Percentiles rank a stretch among this genome's conserved stretches.
These are phyloP conservation scores for Oreocharis arfaki DNA, from an alignment of 2,113 vertebrate genomes.

Conservation along the genomic window DNA sequence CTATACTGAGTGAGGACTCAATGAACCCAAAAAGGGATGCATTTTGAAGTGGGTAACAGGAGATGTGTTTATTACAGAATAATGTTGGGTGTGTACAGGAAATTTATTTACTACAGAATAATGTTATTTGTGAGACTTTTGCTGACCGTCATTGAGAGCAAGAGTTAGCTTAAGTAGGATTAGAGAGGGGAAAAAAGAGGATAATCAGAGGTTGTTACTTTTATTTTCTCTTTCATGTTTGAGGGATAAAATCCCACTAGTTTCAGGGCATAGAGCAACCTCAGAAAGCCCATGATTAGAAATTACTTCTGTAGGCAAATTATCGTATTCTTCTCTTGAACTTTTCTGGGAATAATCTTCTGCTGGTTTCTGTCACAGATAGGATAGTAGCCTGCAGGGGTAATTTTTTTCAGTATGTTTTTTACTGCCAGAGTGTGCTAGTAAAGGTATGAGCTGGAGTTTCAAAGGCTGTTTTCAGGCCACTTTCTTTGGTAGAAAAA, in stretches of 20 bases:
- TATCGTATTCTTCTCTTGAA: neutral
- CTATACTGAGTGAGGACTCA: neutral
- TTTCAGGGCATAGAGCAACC: neutral
- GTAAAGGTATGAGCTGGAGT: neutral
- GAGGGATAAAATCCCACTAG: neutral
- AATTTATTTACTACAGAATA: neutral
- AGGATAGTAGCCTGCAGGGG: neutral
- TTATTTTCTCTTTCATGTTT: neutral
- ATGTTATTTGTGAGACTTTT: neutral
- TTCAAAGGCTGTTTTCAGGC: neutral
- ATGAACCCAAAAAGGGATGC: neutral
- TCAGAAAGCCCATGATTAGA: neutral
- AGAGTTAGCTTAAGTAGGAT: neutral
- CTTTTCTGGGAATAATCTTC: neutral
- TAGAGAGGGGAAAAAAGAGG: neutral
- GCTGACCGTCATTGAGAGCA: neutral
- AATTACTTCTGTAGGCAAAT: neutral
- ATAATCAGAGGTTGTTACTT: neutral
- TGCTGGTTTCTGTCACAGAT: neutral
- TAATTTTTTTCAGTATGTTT: neutral
- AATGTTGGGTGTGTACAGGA: neutral
- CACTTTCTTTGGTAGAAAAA: neutral
- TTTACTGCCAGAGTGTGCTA: neutral
- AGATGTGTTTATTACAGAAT: neutral
- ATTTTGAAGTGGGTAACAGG: neutral